Base-by-base conservation (phyloP, 2,797 vertebrate genomes). In the Vultur gryphus region DNA sequence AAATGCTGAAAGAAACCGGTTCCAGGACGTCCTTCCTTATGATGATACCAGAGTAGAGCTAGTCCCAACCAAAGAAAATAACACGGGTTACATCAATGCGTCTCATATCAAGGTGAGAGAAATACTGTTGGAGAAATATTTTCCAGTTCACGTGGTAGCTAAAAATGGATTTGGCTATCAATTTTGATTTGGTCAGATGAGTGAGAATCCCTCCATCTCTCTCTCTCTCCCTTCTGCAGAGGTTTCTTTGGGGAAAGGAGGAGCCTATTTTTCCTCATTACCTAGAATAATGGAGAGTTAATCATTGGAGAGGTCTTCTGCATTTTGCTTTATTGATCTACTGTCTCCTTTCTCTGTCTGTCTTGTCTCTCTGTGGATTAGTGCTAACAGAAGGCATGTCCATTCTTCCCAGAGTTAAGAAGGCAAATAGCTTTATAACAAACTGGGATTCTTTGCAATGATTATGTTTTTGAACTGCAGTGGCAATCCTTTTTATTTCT, bases 61-160 rank as follows among this genome's bases (percentile, higher is more conserved):
- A 93, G 99, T 99, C 78, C 99, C 99, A 92, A 99, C 99, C 67
- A 99, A 99, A 97, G 99, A 99, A 95, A 99, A 99, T 97, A 99
- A 99, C 96, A 99, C 99, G 0, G 99, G 99, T 61, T 99, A 99
- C 97, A 99, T 99, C 98, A 99, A 99, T 3, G 99, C 99, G 0
- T 99, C 99, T 5, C 99, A 99, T 83, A 97, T 99, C 61, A 99
- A 98, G 98, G 99, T 99, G 94, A 98, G 98, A 49, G 54, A 52
- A 81, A 33, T 6, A 17, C 7, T 21, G 33, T 3, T 29, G 19
- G 4, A 58, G 11, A 54, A 78, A 16, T 54, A 15, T 33, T 72
- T 81, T 71, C 19, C 12, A 7, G 28, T 52, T 79, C 4, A 3
- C 13, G 15, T 31, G 31, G 39, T 76, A 67, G 62, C 15, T 84